Evolutionary conservation across 2,888 invertebrate species (phyloP), one percentile per base, ranked within the genome.

Genomic region (Ophion ellenae): DNA sequence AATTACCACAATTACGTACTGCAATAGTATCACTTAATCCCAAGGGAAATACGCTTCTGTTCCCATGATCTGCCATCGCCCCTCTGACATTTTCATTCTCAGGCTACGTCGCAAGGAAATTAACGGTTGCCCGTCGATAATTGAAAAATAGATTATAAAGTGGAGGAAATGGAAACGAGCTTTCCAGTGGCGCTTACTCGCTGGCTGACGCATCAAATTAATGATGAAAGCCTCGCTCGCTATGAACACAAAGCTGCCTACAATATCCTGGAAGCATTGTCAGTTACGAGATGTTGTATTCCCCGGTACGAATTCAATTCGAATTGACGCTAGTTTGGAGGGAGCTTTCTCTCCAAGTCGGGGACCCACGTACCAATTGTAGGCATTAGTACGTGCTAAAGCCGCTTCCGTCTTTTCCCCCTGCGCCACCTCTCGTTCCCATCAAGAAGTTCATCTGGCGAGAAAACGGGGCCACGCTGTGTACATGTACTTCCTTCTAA

Each of bases 401-500:
- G 57, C 77, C 17, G 47, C 64, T 66, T 77, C 53, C 20, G 40
- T 14, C 47, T 66, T 47, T 53, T 11, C 20, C 66, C 20, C 76
- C 45, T 53, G 53, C 66, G 32, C 20, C 53, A 53, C 67, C 59
- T 61, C 77, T 63, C 40, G 47, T 81, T 69, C 47, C 45, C 77
- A 69, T 78, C 75, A 66, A 45, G 75, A 86, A 84, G 70, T 74
- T 81, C 76, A 81, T 64, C 66, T 69, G 40, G 24, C 24, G 57
- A 78, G 81, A 47, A 76, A 85, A 83, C 73, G 71, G 75, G 81
- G 83, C 74, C 83, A 74, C 28, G 73, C n/a, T 73, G 45, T 66
- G 63, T 74, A 57, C 45, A 77, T 80, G 53, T 76, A 40, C 53
- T 70, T 63, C 45, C 53, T 28, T 24, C 74, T 47, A 24, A 59